phyloP scores from a whole-genome alignment of 2,113 vertebrate species.

The Nipponia nippon region DNA sequence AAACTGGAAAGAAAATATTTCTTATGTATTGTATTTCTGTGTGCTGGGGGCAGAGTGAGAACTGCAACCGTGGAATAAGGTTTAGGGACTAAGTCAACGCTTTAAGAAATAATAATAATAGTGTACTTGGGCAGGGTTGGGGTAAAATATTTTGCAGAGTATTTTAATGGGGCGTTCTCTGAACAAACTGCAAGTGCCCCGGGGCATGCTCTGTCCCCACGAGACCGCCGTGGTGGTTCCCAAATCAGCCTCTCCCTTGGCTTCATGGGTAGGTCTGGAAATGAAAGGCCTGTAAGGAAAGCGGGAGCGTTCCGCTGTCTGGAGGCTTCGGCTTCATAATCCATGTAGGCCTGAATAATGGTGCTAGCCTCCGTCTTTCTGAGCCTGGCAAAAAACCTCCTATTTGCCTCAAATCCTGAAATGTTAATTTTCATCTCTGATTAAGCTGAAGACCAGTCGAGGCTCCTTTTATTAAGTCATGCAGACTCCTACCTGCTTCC shows the following conservation, averaged over 20 bases:
- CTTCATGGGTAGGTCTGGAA: neutral
- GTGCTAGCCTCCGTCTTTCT: neutral
- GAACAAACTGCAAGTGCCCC: neutral
- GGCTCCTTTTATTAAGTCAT: slow-evolving; percentile 25
- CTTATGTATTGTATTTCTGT: neutral
- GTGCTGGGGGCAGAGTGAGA: neutral
- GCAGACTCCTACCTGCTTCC: slow-evolving; percentile 28
- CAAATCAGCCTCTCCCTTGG: neutral
- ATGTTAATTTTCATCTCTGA: neutral
- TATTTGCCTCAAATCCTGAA: neutral
- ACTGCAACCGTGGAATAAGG: neutral
- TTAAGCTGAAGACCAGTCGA: neutral
- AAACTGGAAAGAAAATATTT: neutral
- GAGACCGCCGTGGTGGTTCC: neutral
- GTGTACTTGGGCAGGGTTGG: neutral
- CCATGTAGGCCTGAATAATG: neutral
- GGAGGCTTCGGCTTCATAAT: neutral
- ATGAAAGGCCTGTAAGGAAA: neutral
- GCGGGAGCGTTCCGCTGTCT: neutral
- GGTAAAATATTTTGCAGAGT: neutral
- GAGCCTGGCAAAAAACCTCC: neutral
- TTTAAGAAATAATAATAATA: neutral
- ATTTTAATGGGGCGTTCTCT: neutral
- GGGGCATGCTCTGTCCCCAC: neutral
- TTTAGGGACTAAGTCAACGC: neutral